Percentiles rank a stretch among this genome's conserved stretches.
phyloP scores from a whole-genome alignment of 2,113 vertebrate species.

The Psammodynastes pulverulentus region DNA sequence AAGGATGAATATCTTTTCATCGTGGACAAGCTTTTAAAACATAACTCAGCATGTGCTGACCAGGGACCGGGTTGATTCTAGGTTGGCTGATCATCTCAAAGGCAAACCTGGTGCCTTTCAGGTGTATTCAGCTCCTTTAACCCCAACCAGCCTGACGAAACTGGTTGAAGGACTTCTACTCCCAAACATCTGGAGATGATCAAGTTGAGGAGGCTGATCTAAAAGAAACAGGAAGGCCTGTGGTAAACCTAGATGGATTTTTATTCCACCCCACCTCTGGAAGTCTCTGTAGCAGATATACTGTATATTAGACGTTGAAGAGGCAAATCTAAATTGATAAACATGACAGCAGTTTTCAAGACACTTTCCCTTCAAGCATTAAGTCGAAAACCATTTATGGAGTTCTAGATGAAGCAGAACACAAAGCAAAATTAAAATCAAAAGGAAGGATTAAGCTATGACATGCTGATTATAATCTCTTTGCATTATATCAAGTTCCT shows the following conservation, averaged over 20 bases:
- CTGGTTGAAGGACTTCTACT: not conserved
- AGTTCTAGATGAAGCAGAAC: not conserved
- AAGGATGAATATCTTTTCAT: not conserved
- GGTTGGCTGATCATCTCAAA: not conserved
- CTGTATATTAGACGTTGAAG: not conserved
- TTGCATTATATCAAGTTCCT: not conserved
- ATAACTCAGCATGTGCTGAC: not conserved
- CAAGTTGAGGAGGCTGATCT: not conserved
- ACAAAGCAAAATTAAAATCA: not conserved
- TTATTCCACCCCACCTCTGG: not conserved
- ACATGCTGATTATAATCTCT: not conserved
- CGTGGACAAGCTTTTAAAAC: not conserved
- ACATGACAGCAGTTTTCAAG: not conserved
- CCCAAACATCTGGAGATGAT: not conserved
- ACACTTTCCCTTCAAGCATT: not conserved
- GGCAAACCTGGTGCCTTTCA: not conserved
- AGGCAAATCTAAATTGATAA: not conserved
- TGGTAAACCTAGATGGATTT: not conserved
- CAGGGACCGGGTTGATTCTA: not conserved
- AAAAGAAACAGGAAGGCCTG: not conserved
- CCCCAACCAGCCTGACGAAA: not conserved
- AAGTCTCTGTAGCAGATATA: not conserved
- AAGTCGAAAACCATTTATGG: not conserved
- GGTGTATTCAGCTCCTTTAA: not conserved
- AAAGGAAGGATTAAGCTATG: not conserved